Conservation (phyloP, 2,888 invertebrate genomes). For the Melitaea athalia region DNA sequence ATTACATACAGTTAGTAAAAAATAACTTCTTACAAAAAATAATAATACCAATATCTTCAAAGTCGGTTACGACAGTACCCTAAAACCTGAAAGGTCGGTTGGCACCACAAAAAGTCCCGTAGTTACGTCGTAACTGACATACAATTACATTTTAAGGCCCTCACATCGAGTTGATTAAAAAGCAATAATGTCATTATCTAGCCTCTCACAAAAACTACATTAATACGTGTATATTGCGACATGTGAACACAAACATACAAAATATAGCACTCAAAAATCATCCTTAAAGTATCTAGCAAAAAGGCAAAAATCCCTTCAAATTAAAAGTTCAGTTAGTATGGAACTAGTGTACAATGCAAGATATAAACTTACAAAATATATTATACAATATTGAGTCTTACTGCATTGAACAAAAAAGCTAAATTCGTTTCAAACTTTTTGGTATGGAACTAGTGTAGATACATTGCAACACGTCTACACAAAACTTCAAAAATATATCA, state of each 20-base stretch:
- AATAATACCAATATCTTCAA: neutral
- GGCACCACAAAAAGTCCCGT: conserved; percentile 37
- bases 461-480: too few species aligned
- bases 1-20: too few species aligned
- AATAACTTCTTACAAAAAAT: neutral
- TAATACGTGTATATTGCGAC: conserved; percentile 42
- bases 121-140: conserved; percentile 41
- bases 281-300: neutral
- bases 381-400: too few species aligned
- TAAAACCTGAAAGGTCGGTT: conserved; percentile 40
- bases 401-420: too few species aligned
- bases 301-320: neutral
- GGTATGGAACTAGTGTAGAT: too few species aligned
- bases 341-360: too few species aligned
- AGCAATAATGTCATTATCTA: conserved; percentile 69
- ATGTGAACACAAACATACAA: conserved; percentile 5
- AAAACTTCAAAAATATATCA: too few species aligned
- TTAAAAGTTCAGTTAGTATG: too few species aligned
- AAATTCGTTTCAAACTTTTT: too few species aligned
- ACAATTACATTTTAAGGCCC: conserved; percentile 52
- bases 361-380: too few species aligned
- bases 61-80: neutral
- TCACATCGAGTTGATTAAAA: conserved; percentile 72
- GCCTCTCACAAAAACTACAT: conserved; percentile 62
- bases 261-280: conserved; percentile 13